Evolutionary conservation across 2,888 invertebrate species (phyloP), one percentile per base, ranked within the genome.

Genomic region (Clivina fossor): DNA sequence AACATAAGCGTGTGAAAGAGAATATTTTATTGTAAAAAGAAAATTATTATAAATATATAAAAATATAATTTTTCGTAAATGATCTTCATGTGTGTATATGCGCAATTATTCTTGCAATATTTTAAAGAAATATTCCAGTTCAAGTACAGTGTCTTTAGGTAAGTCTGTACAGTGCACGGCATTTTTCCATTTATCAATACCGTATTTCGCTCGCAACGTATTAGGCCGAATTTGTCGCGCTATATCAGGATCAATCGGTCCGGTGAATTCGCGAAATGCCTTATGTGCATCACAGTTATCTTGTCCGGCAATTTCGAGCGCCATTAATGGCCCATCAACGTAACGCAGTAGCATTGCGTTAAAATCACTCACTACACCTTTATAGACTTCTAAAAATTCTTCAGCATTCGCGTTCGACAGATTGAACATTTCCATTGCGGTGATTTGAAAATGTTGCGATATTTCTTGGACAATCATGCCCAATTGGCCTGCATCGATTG

Each of bases 141-240:
- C 96, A 50, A 93, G 73, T 19, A 82, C 68, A 0, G 89, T 88
- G 75, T 96, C 95, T 69, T 94, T 93, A 0, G 87, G 82, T 54
- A 96, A 77, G 77, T 96, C 96, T 16, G 96, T 95, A 70, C 95
- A 95, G 71, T 96, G 96, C 4, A 96, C 78, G 3, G 90, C 94
- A 75, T 96, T 96, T 68, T 85, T 81, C 16, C 91, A 82, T 75
- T 88, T 91, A 33, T 84, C 85, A 33, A 79, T 80, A 0, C 96
- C 96, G 73, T 88, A 90, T 66, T 83, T 82, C 1, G 94, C 93
- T 64, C 96, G 78, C 33, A 96, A 71, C 0, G 93, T 90, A 61
- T 87, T 77, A 0, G 95, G 93, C 11, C 93, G 80, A 48, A 96
- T 76, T 61, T 92, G 82, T 63, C 86, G 81, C 0, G 92, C 94